Base-by-base conservation (phyloP, 2,888 invertebrate genomes). In the Callyntrura sp. region DNA sequence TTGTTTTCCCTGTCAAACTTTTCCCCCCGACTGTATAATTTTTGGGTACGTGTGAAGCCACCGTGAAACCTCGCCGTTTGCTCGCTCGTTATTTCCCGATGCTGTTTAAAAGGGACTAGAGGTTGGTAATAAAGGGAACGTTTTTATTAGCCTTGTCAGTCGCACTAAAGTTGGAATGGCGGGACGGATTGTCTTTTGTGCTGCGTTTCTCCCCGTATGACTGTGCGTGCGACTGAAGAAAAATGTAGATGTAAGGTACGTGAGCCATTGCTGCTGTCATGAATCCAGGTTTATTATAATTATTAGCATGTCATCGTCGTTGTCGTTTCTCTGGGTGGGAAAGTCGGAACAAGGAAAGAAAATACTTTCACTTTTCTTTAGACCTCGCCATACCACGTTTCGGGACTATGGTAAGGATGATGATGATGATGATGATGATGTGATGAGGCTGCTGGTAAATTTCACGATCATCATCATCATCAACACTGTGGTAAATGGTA, bases 261-360 rank as follows among this genome's bases (percentile, higher is more conserved):
- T 76, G 51, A 45, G 35, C 35, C 35, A 6, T 35, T 35, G 35
- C 6, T 35, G 35, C 35, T 35, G 35, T 35, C 35, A 6, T 35
- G 35, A 76, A 76, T 76, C 76, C 51, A 76, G 76, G 76, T 76
- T 76, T 25, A 73, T 73, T 73, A 73, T 35, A 35, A 35, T 48
- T 76, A 73, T 73, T 76, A 55, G 14, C 76, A 76, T 76, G 76
- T 23, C 11, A 28, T 28, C 35, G 35, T 35, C 35, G 35, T 35
- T 20, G 20, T 20, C 20, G 17, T 55, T 55, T 55, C 55, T 14
- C 14, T 55, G 55, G 17, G 14, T 55, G 14, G 14, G 17, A 9
- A 55, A 17, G 17, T 12, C 17, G 1, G 5, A 3, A n/a, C 17
- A 17, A 62, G 17, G 2, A 12, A n/a, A 62, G n/a, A 62, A 11